Percentiles rank a stretch among this genome's conserved stretches.
phyloP scores from a whole-genome alignment of 2,797 vertebrate species.

The Lagodon rhomboides region DNA sequence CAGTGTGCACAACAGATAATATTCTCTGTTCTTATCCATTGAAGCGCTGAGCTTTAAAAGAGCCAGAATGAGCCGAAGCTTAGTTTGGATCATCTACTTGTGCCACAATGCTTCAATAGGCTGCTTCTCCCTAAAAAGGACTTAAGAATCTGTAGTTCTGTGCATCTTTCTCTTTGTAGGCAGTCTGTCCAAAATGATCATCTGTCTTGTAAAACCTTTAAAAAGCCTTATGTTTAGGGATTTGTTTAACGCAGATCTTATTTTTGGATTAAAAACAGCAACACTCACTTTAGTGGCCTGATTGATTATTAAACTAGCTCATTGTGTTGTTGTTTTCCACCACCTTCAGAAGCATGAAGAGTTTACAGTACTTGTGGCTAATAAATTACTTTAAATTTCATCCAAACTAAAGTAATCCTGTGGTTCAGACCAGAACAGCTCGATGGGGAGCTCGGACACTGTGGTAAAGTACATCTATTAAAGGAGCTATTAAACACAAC shows the following conservation, averaged over 20 bases:
- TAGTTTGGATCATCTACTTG: background rate
- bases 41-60: background rate
- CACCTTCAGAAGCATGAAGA: background rate
- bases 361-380: background rate
- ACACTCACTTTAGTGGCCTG: background rate
- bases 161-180: background rate
- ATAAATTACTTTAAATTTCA: background rate
- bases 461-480: too few species aligned
- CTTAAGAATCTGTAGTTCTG: background rate
- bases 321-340: slow-evolving; percentile 8
- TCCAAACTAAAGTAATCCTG: background rate
- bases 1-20: background rate
- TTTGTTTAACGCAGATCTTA: background rate
- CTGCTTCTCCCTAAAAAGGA: slow-evolving; percentile 4
- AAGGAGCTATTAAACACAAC: background rate
- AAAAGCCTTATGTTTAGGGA: background rate
- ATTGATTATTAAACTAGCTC: background rate
- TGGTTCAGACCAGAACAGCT: background rate
- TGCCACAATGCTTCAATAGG: background rate
- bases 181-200: background rate
- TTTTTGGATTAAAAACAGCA: background rate
- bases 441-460: background rate
- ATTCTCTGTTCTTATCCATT: background rate
- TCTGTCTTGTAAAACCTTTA: background rate
- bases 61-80: background rate